A percentile compares a stretch with the other conserved stretches of the same genome.
phyloP scores from a whole-genome alignment of 2,113 vertebrate species.

The Aldabrachelys gigantea region DNA sequence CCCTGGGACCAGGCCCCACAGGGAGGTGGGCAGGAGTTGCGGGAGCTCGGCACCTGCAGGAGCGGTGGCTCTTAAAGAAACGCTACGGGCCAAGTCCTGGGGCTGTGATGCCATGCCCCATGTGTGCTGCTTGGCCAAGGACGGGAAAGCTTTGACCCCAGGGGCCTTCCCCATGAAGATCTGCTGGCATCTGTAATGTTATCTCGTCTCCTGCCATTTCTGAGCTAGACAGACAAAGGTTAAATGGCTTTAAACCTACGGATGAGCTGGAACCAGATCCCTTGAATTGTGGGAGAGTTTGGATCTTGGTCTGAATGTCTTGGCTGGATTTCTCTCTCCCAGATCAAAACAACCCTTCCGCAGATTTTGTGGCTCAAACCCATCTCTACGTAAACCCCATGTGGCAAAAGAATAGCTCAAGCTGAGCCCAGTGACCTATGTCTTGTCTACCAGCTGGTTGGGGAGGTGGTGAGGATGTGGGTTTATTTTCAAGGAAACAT shows the following conservation, averaged over 20 bases:
- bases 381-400: background rate
- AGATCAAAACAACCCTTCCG: background rate
- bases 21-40: background rate
- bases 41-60: background rate
- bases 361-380: background rate
- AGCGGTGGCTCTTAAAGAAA: no score
- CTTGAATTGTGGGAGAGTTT: background rate
- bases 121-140: background rate
- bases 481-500: constrained; percentile 29
- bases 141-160: background rate
- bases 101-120: background rate
- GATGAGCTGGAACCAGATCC: background rate
- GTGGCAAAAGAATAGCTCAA: background rate
- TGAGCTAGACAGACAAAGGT: background rate
- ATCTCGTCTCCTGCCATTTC: background rate
- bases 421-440: background rate
- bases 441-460: constrained; percentile 2
- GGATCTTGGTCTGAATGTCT: background rate
- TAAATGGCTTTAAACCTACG: background rate
- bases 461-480: background rate
- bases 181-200: background rate
- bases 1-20: background rate
- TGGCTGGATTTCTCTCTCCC: background rate
- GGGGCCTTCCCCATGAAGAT: background rate
- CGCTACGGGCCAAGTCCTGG: background rate